Percentiles rank a stretch among this genome's conserved stretches.
Conservation (phyloP, 2,888 invertebrate genomes). For the Xestoiulus laeticollis region DNA sequence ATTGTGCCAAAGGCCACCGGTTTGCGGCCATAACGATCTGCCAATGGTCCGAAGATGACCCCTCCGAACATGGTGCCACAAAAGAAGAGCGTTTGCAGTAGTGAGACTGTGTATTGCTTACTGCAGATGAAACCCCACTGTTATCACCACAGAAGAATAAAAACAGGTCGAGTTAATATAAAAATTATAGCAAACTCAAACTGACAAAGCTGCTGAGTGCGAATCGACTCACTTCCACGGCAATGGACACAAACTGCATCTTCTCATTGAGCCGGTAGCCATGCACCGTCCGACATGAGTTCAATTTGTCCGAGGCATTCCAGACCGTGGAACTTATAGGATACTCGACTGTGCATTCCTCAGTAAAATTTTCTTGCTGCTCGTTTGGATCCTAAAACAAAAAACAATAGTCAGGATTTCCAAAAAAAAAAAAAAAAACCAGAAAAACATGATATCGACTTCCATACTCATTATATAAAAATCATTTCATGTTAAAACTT, state of each 20-base stretch:
- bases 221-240: background rate
- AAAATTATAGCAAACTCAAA: background rate
- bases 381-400: background rate
- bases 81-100: slow-evolving; percentile 64
- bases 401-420: background rate
- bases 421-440: too few relatives aligned
- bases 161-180: background rate
- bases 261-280: background rate
- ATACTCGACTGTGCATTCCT: background rate
- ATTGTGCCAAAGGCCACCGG: slow-evolving; percentile 56
- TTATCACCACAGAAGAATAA: background rate
- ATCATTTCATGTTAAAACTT: too few relatives aligned
- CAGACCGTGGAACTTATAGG: background rate
- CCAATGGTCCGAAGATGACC: slow-evolving; percentile 56
- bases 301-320: background rate
- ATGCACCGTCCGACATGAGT: background rate
- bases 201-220: background rate
- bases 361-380: background rate
- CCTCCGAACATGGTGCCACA: slow-evolving; percentile 58
- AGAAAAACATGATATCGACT: too few relatives aligned
- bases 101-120: slow-evolving; percentile 60
- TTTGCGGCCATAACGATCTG: slow-evolving; percentile 57
- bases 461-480: too few relatives aligned
- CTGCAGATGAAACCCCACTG: slow-evolving; percentile 65
- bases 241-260: background rate